Evolutionary conservation across 2,888 invertebrate genomes (phyloP).

Genomic region (Brenthis daphne): DNA sequence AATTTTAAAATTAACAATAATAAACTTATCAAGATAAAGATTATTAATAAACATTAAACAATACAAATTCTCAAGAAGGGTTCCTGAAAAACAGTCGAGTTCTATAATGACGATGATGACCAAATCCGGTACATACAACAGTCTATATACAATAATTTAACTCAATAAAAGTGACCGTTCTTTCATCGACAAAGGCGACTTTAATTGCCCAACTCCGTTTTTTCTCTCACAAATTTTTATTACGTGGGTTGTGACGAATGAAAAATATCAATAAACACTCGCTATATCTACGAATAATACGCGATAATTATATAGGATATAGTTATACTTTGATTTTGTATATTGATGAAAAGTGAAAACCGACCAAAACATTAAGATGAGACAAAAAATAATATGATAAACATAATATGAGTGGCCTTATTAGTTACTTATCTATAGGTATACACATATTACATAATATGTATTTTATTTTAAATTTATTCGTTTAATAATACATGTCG

Average conservation of each 20-base stretch:
- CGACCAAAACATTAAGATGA: too few species aligned
- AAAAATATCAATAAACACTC: slow-evolving; percentile 9
- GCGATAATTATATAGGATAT: too few species aligned
- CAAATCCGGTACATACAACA: slow-evolving; percentile 54
- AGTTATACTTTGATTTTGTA: too few species aligned
- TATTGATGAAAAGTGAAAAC: too few species aligned
- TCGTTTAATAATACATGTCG: too few species aligned
- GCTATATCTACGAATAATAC: neutral
- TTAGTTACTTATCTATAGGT: too few species aligned
- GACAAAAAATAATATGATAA: too few species aligned
- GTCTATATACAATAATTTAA: slow-evolving; percentile 63
- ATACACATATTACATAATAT: too few species aligned
- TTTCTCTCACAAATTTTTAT: slow-evolving; percentile 34
- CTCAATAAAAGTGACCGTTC: slow-evolving; percentile 61
- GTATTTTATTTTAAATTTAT: too few species aligned
- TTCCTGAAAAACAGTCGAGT: slow-evolving; percentile 9
- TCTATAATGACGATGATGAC: slow-evolving; percentile 23
- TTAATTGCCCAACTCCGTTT: slow-evolving; percentile 52
- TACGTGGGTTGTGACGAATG: slow-evolving; percentile 18
- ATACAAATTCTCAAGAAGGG: neutral
- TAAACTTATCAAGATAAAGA: neutral
- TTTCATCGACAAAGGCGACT: slow-evolving; percentile 53
- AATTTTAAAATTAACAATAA: neutral
- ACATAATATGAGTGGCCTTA: too few species aligned
- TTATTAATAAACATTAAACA: too few species aligned